Percentiles rank a stretch among this genome's conserved stretches.
These are phyloP conservation scores for Coracopsis vasa DNA, from an alignment of 2,113 vertebrate genomes.

Conservation along the genomic window DNA sequence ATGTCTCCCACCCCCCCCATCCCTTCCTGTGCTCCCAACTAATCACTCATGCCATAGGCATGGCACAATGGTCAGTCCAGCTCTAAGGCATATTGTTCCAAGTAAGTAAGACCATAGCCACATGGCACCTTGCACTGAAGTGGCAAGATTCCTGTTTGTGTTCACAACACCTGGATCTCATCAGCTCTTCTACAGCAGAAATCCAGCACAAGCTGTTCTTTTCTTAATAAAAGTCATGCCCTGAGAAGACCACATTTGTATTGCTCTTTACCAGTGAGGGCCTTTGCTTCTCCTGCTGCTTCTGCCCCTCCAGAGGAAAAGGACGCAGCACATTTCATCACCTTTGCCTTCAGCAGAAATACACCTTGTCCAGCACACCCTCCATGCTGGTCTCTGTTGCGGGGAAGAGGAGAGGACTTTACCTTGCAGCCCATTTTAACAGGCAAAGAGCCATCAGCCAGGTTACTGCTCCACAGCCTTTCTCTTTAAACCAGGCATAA, in stretches of 20 bases:
- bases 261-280: background rate
- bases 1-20: no score
- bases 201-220: background rate
- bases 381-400: accelerated
- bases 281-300: background rate
- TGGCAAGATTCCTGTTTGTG: background rate
- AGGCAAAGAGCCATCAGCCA: background rate
- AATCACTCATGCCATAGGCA: no score
- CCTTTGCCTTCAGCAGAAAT: background rate
- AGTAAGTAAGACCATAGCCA: background rate
- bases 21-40: background rate
- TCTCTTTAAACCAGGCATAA: background rate
- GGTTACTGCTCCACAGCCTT: background rate
- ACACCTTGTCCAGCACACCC: background rate
- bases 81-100: background rate
- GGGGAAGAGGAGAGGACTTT: background rate
- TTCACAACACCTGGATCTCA: background rate
- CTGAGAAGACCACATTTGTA: background rate
- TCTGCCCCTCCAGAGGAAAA: background rate
- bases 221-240: background rate
- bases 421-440: background rate
- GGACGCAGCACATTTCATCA: background rate
- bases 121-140: accelerated
- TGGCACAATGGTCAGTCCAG: no score
- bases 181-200: background rate